Evolutionary conservation across 2,113 vertebrate species (phyloP).

Genomic region (Spea bombifrons): DNA sequence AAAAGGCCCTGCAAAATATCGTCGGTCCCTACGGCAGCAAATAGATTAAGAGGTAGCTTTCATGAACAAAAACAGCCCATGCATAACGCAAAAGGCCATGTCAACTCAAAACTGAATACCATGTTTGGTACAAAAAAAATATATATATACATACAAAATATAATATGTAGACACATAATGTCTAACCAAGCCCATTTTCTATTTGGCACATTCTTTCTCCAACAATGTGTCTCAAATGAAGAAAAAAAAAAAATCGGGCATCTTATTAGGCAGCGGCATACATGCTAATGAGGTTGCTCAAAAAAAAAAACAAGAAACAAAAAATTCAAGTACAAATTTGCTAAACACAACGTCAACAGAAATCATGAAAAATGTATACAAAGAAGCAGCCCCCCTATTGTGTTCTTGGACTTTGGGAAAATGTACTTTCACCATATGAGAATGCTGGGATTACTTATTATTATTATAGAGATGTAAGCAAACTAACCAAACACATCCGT

Average conservation of each 20-base stretch:
- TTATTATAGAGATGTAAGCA: constrained; percentile 25
- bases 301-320: constrained; percentile 89
- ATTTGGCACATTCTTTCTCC: constrained; percentile 36
- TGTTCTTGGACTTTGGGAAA: constrained; percentile 24
- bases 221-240: constrained; percentile 33
- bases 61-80: constrained; percentile 50
- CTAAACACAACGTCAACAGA: constrained; percentile 72
- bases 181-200: constrained; percentile 18
- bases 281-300: constrained; percentile 93
- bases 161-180: constrained; percentile 37
- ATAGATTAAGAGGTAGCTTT: constrained; percentile 91
- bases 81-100: constrained; percentile 51
- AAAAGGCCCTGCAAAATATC: constrained; percentile 57
- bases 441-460: constrained; percentile 7
- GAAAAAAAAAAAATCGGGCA: constrained; percentile 19
- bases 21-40: constrained; percentile 14
- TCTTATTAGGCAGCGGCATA: constrained; percentile 59
- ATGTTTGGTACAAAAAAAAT: constrained; percentile 73
- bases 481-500: constrained; percentile 45
- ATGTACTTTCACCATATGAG: constrained; percentile 10
- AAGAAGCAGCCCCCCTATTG: constrained; percentile 46
- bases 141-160: constrained; percentile 33
- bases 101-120: constrained; percentile 68
- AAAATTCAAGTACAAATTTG: constrained; percentile 98
- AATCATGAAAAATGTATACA: constrained; percentile 53